Base-by-base conservation (phyloP, 1,140 invertebrate species). In the Oscheius sp. region DNA sequence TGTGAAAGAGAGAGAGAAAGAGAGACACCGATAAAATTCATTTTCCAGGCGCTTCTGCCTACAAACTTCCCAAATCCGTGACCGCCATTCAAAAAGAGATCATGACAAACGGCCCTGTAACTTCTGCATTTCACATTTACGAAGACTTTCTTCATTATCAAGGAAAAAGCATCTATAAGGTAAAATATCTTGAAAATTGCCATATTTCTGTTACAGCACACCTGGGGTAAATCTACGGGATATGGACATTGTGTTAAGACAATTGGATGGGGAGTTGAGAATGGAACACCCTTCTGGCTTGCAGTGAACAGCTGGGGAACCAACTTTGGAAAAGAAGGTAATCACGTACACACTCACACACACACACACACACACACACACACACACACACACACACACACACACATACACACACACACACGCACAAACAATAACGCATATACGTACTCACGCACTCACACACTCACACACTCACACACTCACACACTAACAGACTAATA, bases 231-330 rank as follows among this genome's bases (percentile, higher is more conserved):
- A 42, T n/a, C 10, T 42, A 42, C 38, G 38, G 87, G 93, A 28
- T 93, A 93, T 35, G 93, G 93, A 10, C 93, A 96, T 86, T 93
- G 93, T 34, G 90, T 95, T 49, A 91, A 91, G 81, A 91, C 95
- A 36, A 85, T 95, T 4, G 93, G 93, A 20, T 94, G 91, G 91
- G 93, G 93, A 26, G 89, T 89, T 1, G 92, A 93, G 82, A 88
- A 91, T 69, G 64, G 88, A 0, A 88, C 87, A 42, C 90, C 91
- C 29, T 96, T 94, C 83, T 96, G 93, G 93, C 87, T 93, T 1
- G 89, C 93, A 77, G 93, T 91, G 42, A 95, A 95, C 86, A 94
- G 20, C 10, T 78, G 78, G 78, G 79, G 82, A 35, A 65, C 49
- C 23, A 72, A 82, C 28, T 82, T 68, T 75, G 62, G 29, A 64